These are phyloP conservation scores for Megalops atlanticus DNA, from an alignment of 2,113 vertebrate species.

Conservation along the genomic window DNA sequence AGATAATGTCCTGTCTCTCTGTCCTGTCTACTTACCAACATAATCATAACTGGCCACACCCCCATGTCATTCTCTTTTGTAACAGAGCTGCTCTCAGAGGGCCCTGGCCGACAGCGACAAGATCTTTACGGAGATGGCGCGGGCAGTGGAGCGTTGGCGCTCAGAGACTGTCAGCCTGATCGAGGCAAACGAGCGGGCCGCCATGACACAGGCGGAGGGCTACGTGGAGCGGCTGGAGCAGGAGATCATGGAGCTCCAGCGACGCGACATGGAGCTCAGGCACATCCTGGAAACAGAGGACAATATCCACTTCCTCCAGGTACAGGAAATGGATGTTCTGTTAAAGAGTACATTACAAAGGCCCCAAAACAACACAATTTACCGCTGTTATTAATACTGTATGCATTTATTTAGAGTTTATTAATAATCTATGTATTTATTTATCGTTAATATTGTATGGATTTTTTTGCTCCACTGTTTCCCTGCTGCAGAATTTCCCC, in stretches of 20 bases:
- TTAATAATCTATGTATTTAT: no score
- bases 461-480: no score
- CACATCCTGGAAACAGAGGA: slow-evolving; percentile 75
- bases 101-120: slow-evolving; percentile 71
- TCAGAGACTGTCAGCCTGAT: slow-evolving; percentile 72
- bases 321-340: no score
- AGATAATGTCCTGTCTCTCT: no score
- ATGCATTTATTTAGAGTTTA: no score
- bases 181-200: slow-evolving; percentile 68
- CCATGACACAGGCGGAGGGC: slow-evolving; percentile 70
- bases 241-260: slow-evolving; percentile 73
- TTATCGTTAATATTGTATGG: no score
- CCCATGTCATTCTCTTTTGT: background rate
- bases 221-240: slow-evolving; percentile 72
- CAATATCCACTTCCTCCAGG: slow-evolving; percentile 77
- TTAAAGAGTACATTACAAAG: no score
- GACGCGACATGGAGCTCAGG: slow-evolving; percentile 64
- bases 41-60: background rate
- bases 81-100: slow-evolving; percentile 65
- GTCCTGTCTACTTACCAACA: no score
- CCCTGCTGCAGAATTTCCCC: slow-evolving; percentile 63
- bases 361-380: no score
- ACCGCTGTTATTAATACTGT: no score
- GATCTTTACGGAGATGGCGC: slow-evolving; percentile 73
- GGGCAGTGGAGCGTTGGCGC: slow-evolving; percentile 74